Conservation (phyloP, 2,113 vertebrate genomes). For the Paraplagusia blochii region DNA sequence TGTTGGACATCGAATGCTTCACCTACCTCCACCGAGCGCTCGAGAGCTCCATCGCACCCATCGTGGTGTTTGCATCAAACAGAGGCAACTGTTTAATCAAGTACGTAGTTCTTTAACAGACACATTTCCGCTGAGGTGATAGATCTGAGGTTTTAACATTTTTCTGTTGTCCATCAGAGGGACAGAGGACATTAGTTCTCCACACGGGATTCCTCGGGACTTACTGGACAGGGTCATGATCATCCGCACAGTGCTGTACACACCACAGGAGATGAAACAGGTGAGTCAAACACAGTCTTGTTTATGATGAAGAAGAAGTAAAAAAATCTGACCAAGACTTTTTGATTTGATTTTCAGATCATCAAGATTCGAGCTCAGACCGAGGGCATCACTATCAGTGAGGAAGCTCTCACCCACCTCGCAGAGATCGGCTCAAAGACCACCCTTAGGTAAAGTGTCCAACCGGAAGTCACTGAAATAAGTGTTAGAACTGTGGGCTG, state of each 20-base stretch:
- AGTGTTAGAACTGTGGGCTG: neutral
- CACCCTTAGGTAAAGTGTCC: conserved; percentile 84
- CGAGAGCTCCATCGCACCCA: conserved; percentile 94
- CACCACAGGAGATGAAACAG: conserved; percentile 97
- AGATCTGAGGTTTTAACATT: neutral
- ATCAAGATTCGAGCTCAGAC: conserved; percentile 97
- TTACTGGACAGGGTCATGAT: conserved; percentile 96
- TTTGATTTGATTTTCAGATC: conserved; percentile 76
- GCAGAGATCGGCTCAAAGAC: conserved; percentile 96
- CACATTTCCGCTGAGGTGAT: neutral
- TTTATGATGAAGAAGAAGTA: neutral
- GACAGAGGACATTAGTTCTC: conserved; percentile 91
- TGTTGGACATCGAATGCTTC: conserved; percentile 98
- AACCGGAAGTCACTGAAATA: neutral
- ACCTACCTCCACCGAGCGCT: conserved; percentile 94
- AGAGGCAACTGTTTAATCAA: conserved; percentile 94
- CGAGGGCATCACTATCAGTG: conserved; percentile 90
- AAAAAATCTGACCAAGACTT: neutral
- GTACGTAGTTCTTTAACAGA: conserved; percentile 58
- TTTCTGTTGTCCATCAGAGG: conserved; percentile 74
- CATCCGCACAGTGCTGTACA: conserved; percentile 95
- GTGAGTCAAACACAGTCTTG: conserved; percentile 55
- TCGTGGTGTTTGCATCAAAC: conserved; percentile 97
- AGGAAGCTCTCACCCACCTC: conserved; percentile 89
- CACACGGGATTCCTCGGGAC: conserved; percentile 94